A percentile compares a stretch with the other conserved stretches of the same genome.
phyloP scores from a whole-genome alignment of 2,888 invertebrate genomes.

The Calameuta filiformis region DNA sequence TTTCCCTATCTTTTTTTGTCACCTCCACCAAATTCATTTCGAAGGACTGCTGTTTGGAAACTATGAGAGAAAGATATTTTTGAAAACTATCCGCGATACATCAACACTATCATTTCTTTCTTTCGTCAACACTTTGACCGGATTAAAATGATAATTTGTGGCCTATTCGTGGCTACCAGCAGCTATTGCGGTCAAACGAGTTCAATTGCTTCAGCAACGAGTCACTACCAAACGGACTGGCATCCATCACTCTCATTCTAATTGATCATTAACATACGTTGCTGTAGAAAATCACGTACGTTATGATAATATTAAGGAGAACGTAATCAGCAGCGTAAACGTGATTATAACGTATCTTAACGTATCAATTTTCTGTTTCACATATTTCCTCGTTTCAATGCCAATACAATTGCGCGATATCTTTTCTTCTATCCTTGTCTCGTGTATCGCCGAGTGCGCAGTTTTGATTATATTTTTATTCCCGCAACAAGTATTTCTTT shows the following conservation, averaged over 20 bases:
- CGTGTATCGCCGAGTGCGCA: background rate
- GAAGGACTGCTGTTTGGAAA: background rate
- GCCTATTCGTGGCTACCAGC: background rate
- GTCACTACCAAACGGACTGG: constrained; percentile 41
- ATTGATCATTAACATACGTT: constrained; percentile 37
- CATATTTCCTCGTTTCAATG: constrained; percentile 8
- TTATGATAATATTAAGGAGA: background rate
- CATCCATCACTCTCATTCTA: constrained; percentile 39
- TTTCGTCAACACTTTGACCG: background rate
- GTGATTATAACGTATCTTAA: background rate
- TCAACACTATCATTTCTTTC: background rate
- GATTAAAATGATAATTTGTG: background rate
- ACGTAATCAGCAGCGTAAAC: background rate
- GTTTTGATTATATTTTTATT: too few relatives aligned
- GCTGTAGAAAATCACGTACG: constrained; percentile 25
- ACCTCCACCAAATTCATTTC: background rate
- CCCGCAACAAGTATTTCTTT: too few relatives aligned
- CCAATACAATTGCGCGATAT: background rate
- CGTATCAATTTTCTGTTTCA: background rate
- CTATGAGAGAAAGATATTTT: background rate
- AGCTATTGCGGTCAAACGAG: constrained; percentile 50
- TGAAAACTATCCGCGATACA: background rate
- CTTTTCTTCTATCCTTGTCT: background rate
- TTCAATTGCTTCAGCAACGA: constrained; percentile 47
- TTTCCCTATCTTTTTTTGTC: background rate